Evolutionary conservation across 64 coral and sea anemone genomes (phyloP).

Genomic region (Cladopsammia gracilis): DNA sequence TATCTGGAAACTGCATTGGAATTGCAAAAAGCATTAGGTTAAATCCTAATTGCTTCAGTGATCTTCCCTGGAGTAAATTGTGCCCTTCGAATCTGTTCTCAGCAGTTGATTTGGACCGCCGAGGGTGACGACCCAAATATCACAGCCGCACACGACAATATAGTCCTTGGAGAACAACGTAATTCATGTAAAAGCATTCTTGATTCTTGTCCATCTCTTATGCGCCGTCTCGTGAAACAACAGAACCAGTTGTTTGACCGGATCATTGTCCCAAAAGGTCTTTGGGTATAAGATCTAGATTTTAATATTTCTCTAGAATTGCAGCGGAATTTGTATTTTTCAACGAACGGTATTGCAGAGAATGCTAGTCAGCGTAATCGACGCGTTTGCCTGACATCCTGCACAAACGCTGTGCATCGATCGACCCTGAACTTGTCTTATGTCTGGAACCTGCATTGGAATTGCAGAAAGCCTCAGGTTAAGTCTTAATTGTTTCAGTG

Average conservation of each 20-base stretch:
- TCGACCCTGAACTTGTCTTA: too few relatives aligned
- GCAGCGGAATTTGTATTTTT: not conserved
- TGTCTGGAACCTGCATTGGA: conserved; percentile 3
- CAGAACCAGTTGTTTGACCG: too few relatives aligned
- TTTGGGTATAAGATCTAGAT: not conserved
- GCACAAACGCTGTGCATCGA: too few relatives aligned
- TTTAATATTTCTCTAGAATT: not conserved
- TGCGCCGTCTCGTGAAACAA: too few relatives aligned
- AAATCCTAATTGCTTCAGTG: not conserved
- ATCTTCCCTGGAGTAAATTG: not conserved
- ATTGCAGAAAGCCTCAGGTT: not conserved
- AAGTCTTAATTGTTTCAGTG: not conserved
- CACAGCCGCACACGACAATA: not conserved
- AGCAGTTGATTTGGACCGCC: not conserved
- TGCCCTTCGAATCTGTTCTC: too few relatives aligned
- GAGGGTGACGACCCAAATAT: not conserved
- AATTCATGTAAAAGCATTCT: too few relatives aligned
- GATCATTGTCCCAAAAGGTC: not conserved
- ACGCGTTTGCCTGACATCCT: too few relatives aligned
- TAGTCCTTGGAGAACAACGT: not conserved
- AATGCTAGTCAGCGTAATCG: too few relatives aligned
- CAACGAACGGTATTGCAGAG: not conserved
- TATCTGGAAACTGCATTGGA: conserved; percentile 1
- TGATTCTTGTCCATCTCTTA: too few relatives aligned
- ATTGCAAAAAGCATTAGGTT: not conserved